Percentiles rank a stretch among this genome's conserved stretches.
These are phyloP conservation scores for Cepaea hortensis DNA, from an alignment of 2,888 invertebrate genomes.

Conservation along the genomic window DNA sequence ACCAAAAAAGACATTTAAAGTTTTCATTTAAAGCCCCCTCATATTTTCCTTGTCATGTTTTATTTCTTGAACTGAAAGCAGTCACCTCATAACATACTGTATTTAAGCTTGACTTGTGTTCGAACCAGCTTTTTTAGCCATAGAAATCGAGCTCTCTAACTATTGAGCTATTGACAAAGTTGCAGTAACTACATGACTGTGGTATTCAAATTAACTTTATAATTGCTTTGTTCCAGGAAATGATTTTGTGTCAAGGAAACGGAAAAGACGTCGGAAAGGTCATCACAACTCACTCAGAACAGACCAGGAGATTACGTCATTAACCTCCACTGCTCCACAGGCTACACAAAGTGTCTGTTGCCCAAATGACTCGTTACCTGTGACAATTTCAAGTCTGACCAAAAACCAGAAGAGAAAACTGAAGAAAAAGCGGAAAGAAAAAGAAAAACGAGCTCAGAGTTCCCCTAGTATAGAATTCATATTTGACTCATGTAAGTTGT, in stretches of 20 bases:
- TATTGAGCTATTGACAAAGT: neutral
- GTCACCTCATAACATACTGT: too few relatives aligned
- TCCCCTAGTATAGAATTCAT: neutral
- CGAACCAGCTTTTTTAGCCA: too few relatives aligned
- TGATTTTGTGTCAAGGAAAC: neutral
- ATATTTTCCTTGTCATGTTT: too few relatives aligned
- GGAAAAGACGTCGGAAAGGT: slow-evolving; percentile 7
- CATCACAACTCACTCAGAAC: neutral
- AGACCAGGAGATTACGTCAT: neutral
- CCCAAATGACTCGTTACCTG: neutral
- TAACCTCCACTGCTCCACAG: neutral
- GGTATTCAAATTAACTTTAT: neutral
- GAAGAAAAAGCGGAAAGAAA: slow-evolving; percentile 27
- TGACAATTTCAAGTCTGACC: neutral
- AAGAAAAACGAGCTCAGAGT: neutral
- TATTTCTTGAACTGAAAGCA: too few relatives aligned
- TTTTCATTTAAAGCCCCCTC: too few relatives aligned
- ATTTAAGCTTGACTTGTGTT: too few relatives aligned
- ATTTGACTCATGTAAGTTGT: slow-evolving; percentile 17
- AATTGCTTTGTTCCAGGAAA: neutral
- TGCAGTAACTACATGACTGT: too few relatives aligned
- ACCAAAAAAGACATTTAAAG: too few relatives aligned
- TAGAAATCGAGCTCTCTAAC: too few relatives aligned
- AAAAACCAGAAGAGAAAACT: slow-evolving; percentile 32
- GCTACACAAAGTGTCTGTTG: neutral